A percentile compares a stretch with the other conserved stretches of the same genome.
Conservation (phyloP, 2,797 vertebrate genomes). For the Anguilla pacifica region DNA sequence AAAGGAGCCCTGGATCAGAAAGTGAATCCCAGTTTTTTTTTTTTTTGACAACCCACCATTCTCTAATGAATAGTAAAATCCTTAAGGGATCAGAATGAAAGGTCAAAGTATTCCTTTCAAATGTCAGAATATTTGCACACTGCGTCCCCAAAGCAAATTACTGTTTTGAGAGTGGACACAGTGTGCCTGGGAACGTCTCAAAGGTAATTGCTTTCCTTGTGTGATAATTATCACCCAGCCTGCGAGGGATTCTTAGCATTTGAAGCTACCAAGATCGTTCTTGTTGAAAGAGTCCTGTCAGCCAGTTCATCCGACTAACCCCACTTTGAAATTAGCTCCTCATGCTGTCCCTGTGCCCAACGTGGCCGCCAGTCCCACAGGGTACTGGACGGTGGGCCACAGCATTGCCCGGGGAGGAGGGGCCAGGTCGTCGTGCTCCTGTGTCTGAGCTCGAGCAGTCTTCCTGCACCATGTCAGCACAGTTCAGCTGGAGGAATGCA, state of each 20-base stretch:
- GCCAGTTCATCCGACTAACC: too few relatives aligned
- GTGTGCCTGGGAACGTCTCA: not conserved
- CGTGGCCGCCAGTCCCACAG: not conserved
- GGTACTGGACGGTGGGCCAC: not conserved
- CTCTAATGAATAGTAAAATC: not conserved
- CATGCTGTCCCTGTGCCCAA: not conserved
- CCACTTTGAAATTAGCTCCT: too few relatives aligned
- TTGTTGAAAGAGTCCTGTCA: too few relatives aligned
- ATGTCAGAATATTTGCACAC: not conserved
- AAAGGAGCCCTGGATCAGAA: not conserved
- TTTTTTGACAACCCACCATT: not conserved
- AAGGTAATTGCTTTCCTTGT: not conserved
- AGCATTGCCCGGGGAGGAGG: not conserved
- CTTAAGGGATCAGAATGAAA: not conserved
- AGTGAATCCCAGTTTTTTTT: not conserved
- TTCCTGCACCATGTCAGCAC: not conserved
- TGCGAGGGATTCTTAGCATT: not conserved
- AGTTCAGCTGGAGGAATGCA: not conserved
- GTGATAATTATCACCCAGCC: not conserved
- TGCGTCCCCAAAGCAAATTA: not conserved
- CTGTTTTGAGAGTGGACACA: not conserved
- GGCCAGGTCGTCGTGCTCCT: not conserved
- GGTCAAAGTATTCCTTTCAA: not conserved
- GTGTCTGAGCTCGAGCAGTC: not conserved
- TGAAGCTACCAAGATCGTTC: not conserved